Base-by-base conservation (phyloP, 2,888 invertebrate species). In the Metopia argyrocephala region DNA sequence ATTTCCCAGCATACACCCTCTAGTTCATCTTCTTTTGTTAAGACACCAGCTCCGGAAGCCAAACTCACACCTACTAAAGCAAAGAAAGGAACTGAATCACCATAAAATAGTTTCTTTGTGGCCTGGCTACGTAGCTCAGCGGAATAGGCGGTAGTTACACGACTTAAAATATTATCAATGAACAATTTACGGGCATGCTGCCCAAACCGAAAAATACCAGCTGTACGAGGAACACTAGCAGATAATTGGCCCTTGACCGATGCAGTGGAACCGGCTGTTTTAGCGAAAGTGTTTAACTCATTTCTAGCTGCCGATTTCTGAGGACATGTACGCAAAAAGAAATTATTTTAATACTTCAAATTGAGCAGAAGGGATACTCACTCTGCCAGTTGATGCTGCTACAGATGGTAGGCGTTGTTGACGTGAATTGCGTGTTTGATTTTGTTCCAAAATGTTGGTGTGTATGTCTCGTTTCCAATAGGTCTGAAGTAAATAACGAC, bases 1-100 rank as follows among this genome's bases (percentile, higher is more conserved):
- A 96, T 95, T 91, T 95, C 95, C 92, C 93, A 94, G 86, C 95
- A 95, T 48, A 95, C 93, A 52, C 94, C 94, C 90, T 95, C 95
- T 31, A 95, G 88, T 90, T 95, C 95, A 87, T 95, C 94, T 85
- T 95, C 94, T 86, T 94, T 94, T 1, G 94, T 95, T 27, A 96
- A 87, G 78, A 95, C 93, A 20, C 95, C 95, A 61, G 93, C 93
- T 3, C 94, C 94, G 6, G 94, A 94, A 9, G 94, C 95, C 84
- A 95, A 89, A 74, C 94, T 94, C 0, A 95, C 93, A 5, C 95
- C 90, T 75, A 95, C 94, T 20, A 95, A 88, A 5, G 95, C 94
- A 86, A 95, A 94, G 85, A 95, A 94, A 5, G 95, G 95, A 7
- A 92, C 93, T 0, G 94, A 93, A 88, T 95, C 94, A 0, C 94